These are phyloP conservation scores for Aplochiton taeniatus DNA, from an alignment of 2,797 vertebrate species.

Conservation along the genomic window DNA sequence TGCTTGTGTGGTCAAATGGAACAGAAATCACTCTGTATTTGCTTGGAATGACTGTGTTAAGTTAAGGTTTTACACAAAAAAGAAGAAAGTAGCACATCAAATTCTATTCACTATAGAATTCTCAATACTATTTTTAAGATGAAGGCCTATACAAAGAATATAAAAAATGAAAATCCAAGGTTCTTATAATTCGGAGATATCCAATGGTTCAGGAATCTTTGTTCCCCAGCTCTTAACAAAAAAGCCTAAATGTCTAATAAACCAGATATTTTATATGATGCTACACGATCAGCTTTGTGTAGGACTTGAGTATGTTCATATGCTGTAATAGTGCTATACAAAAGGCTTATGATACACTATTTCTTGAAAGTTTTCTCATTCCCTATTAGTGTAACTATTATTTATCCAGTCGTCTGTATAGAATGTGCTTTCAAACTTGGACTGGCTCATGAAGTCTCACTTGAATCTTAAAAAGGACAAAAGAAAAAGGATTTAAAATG, in stretches of 20 bases:
- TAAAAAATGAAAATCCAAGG: too few species aligned
- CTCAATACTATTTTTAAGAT: neutral
- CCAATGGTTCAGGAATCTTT: too few species aligned
- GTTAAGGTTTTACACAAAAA: constrained; percentile 19
- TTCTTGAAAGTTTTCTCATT: neutral
- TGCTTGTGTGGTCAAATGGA: constrained; percentile 20
- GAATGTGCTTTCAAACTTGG: too few species aligned
- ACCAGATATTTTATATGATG: too few species aligned
- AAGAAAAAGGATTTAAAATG: neutral
- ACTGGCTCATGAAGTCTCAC: too few species aligned
- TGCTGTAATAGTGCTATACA: neutral
- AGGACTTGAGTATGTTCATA: neutral
- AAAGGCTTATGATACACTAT: neutral
- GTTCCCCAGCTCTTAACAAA: too few species aligned
- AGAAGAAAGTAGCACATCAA: constrained; percentile 1
- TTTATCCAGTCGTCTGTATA: neutral
- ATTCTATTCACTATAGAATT: constrained; percentile 25
- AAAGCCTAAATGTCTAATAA: too few species aligned
- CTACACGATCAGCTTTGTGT: too few species aligned
- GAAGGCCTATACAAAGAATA: too few species aligned
- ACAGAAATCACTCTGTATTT: constrained; percentile 27
- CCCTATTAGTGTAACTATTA: neutral
- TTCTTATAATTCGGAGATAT: too few species aligned
- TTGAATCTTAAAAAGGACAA: too few species aligned
- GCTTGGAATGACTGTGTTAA: constrained; percentile 19